Evolutionary conservation across 2,113 vertebrate genomes (phyloP).

Genomic region (Peromyscus polionotus): DNA sequence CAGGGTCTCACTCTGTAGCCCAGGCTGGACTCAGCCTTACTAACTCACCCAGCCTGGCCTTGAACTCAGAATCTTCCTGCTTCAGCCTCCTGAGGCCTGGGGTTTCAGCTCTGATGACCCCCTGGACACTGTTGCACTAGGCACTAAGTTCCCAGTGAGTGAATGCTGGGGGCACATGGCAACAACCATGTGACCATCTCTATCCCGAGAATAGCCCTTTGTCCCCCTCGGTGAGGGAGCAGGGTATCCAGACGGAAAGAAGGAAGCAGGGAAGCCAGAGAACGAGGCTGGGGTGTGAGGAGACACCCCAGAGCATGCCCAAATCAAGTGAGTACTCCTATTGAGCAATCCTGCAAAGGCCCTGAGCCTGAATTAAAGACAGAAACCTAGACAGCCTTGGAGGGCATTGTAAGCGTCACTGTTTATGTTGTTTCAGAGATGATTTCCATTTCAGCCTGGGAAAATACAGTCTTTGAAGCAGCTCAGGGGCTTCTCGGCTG

Average conservation of each 20-base stretch:
- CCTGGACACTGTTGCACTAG: background rate
- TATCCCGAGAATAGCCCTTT: background rate
- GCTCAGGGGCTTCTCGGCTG: background rate
- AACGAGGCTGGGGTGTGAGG: background rate
- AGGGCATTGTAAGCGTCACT: background rate
- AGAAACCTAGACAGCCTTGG: background rate
- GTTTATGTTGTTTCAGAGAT: background rate
- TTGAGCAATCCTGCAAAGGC: background rate
- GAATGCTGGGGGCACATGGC: background rate
- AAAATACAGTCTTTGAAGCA: slow-evolving; percentile 10
- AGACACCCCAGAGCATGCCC: no score
- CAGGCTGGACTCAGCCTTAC: background rate
- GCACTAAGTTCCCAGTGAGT: background rate
- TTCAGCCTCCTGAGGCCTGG: background rate
- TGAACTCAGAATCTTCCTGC: slow-evolving; percentile 21
- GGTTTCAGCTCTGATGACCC: background rate
- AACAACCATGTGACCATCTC: background rate
- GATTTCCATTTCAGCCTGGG: background rate
- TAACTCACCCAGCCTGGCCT: background rate
- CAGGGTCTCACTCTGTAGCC: background rate
- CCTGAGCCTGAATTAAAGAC: background rate
- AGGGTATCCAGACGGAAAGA: background rate
- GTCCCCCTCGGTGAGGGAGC: background rate
- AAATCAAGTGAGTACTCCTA: background rate
- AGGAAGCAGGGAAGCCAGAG: background rate